phyloP scores from a whole-genome alignment of 2,113 vertebrate species.

The Capra hircus region DNA sequence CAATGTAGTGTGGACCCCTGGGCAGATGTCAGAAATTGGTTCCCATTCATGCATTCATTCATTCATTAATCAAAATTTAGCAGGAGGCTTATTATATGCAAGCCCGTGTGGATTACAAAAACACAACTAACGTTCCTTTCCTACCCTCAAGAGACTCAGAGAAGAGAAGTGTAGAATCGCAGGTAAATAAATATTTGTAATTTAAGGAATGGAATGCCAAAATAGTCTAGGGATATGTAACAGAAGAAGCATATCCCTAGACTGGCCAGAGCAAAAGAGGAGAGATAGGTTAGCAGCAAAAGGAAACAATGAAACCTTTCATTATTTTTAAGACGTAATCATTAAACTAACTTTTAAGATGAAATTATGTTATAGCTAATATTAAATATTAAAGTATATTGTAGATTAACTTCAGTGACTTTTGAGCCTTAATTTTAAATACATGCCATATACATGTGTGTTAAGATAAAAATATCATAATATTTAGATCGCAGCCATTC shows the following conservation, averaged over 20 bases:
- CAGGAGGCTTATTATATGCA: neutral
- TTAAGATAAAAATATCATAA: neutral
- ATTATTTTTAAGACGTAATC: neutral
- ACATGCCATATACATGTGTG: neutral
- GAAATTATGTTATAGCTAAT: neutral
- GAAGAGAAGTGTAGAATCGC: neutral
- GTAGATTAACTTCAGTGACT: neutral
- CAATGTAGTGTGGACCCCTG: neutral
- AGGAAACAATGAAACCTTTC: neutral
- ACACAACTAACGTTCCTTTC: neutral
- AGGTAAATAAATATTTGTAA: slow-evolving; percentile 37
- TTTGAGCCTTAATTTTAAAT: neutral
- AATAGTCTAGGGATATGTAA: neutral
- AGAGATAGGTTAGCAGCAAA: neutral
- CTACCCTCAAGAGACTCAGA: neutral
- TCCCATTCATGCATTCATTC: neutral
- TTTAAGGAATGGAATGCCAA: neutral
- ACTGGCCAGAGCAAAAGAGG: neutral
- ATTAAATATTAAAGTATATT: neutral
- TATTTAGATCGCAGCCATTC: too few relatives aligned
- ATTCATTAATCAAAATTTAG: slow-evolving; percentile 44
- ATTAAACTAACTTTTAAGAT: neutral
- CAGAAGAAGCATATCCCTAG: neutral
- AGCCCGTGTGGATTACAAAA: neutral
- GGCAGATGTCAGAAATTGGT: neutral